Conservation (phyloP, 2,888 invertebrate genomes). For the Hirtodrosophila duncani region DNA sequence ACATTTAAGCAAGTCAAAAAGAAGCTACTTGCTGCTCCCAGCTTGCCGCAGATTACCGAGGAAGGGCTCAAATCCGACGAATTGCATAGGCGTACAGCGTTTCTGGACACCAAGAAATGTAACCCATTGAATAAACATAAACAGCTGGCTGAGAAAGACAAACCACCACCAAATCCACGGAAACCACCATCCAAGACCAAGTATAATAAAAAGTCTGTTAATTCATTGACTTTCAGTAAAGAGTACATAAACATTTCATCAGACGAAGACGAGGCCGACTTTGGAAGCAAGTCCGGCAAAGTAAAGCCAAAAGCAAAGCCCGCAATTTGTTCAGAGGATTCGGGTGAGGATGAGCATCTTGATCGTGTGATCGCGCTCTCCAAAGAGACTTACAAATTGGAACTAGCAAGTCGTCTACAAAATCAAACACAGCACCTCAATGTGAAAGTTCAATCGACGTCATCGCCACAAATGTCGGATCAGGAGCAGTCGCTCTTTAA, state of each 20-base stretch:
- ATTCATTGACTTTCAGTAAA: not conserved
- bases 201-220: not conserved
- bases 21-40: not conserved
- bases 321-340: not conserved
- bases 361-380: conserved; percentile 42
- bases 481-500: conserved; percentile 41
- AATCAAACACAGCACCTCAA: too few relatives aligned
- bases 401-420: too few relatives aligned
- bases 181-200: conserved; percentile 3
- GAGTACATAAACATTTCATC: not conserved
- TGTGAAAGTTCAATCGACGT: not conserved
- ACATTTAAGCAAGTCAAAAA: not conserved
- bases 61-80: not conserved
- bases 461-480: conserved; percentile 22
- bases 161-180: not conserved
- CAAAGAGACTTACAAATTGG: conserved; percentile 23
- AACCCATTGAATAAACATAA: too few relatives aligned
- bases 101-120: not conserved
- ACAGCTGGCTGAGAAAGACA: not conserved
- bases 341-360: conserved; percentile 29
- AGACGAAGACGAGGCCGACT: too few relatives aligned
- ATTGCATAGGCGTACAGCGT: not conserved
- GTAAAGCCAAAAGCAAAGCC: not conserved
- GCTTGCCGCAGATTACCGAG: not conserved
- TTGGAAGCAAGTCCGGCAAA: not conserved